A percentile compares a stretch with the other conserved stretches of the same genome.
phyloP scores from a whole-genome alignment of 2,797 vertebrate species.

The Psittacula derbiana region DNA sequence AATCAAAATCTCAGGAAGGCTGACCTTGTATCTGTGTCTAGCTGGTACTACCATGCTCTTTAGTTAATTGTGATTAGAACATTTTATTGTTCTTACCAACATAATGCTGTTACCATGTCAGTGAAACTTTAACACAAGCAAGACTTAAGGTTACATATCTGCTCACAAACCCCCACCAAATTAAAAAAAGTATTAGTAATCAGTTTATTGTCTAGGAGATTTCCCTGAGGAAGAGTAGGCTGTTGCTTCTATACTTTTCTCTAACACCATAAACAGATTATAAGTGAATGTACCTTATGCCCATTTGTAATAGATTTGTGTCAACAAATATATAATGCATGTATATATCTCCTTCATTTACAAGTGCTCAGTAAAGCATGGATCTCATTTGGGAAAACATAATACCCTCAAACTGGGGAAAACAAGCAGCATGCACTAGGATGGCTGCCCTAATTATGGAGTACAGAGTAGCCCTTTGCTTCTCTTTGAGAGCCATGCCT shows the following conservation, averaged over 20 bases:
- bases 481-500: not conserved
- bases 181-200: slow-evolving; percentile 21
- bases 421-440: not conserved
- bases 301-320: slow-evolving; percentile 10
- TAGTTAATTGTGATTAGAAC: not conserved
- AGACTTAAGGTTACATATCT: not conserved
- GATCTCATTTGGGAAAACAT: not conserved
- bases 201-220: not conserved
- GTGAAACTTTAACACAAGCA: not conserved
- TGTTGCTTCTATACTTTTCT: not conserved
- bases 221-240: not conserved
- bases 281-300: not conserved
- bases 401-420: not conserved
- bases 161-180: not conserved
- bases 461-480: not conserved
- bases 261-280: not conserved
- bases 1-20: not conserved
- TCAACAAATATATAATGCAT: not conserved
- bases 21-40: not conserved
- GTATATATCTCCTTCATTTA: not conserved
- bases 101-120: not conserved
- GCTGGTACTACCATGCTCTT: not conserved
- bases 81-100: slow-evolving; percentile 1
- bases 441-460: not conserved
- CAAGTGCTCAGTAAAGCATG: not conserved